Evolutionary conservation across 1,140 invertebrate species (phyloP), one percentile per base, ranked within the genome.

Genomic region (Sarcophaga peregrina): DNA sequence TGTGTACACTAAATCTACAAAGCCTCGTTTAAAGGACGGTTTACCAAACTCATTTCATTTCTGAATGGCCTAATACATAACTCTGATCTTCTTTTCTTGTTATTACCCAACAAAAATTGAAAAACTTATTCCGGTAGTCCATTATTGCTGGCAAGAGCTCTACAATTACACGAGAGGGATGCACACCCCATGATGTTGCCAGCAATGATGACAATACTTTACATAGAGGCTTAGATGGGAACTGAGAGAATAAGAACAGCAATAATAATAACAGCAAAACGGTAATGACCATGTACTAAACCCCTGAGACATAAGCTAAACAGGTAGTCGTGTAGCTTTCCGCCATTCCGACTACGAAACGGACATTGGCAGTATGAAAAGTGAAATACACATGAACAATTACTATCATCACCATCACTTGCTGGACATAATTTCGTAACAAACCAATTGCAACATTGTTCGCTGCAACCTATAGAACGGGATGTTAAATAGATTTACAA

Each of bases 341-440:
- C 85, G 88, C 5, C 87, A 89, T 81, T 89, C 88, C n/a, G 88
- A 87, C 81, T 88, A 87, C 13, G 88, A 89, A 78, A 89, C 88
- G 48, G 88, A 89, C 78, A 86, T 84, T 48, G 87, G 86, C 81
- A 89, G 88, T 82, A 9, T 87, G 11, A 86, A 87, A 83, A 89
- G 87, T 84, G 88, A 86, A 47, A 86, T 78, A 20, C 58, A 81
- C 46, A 81, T 74, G 52, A 54, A 9, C 46, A 58, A 52, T 25
- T 7, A 54, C 4, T 25, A 82, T n/a, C 48, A 74, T 11, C 52
- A 25, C n/a, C 80, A 68, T 52, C 37, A 37, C 25, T 37, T 37
- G 25, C 1, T 37, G 25, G 25, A 37, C 25, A 37, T 37, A 37
- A 37, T 37, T 37, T 37, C 4, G 25, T 37, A 37, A 37, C 25